Evolutionary conservation across 2,113 vertebrate genomes (phyloP).

Genomic region (Stegostoma tigrinum): DNA sequence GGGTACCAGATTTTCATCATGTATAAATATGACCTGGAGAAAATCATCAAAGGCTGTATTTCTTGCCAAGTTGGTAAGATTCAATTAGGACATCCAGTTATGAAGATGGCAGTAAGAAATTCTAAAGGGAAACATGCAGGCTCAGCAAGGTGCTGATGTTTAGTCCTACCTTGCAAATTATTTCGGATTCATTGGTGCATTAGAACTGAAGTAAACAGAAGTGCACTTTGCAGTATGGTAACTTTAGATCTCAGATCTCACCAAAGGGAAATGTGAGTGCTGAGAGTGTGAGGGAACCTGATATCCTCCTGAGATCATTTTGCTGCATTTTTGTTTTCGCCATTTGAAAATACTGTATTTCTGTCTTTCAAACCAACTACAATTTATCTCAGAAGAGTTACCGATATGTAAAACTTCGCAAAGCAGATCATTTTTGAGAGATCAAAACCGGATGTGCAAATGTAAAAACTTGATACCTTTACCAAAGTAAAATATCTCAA

Average conservation of each 20-base stretch:
- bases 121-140: not conserved
- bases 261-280: not conserved
- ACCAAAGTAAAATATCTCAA: too few species aligned
- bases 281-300: not conserved
- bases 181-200: not conserved
- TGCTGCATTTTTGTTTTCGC: not conserved
- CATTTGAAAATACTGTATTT: not conserved
- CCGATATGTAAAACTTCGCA: not conserved
- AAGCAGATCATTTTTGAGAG: not conserved
- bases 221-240: not conserved
- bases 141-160: not conserved
- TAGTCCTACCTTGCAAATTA: not conserved
- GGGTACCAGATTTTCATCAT: not conserved
- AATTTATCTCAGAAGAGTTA: not conserved
- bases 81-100: not conserved
- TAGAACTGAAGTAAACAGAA: not conserved
- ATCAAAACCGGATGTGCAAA: too few species aligned
- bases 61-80: not conserved
- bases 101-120: not conserved
- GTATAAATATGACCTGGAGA: not conserved
- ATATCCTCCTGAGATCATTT: not conserved
- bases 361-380: not conserved
- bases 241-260: not conserved
- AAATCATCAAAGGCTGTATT: not conserved
- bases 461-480: too few species aligned